Evolutionary conservation across 2,113 vertebrate species (phyloP).

Genomic region (Sarotherodon lohbergeri): DNA sequence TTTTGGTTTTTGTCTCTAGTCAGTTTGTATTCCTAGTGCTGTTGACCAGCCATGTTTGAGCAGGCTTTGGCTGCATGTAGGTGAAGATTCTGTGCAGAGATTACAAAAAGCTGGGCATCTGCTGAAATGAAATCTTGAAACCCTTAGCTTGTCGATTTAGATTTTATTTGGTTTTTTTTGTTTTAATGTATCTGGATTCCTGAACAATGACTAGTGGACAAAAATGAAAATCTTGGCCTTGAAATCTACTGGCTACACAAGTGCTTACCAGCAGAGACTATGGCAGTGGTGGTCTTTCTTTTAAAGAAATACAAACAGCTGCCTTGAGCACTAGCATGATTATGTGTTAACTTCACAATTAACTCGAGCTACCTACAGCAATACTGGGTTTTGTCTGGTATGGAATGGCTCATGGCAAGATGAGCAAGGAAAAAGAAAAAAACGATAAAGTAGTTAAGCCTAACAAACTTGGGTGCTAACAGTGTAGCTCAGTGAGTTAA

Average conservation of each 20-base stretch:
- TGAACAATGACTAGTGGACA: neutral
- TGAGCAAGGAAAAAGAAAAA: neutral
- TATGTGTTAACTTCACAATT: neutral
- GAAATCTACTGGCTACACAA: neutral
- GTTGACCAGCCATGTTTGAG: neutral
- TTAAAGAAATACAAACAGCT: neutral
- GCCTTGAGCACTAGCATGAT: neutral
- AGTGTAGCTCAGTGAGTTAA: neutral
- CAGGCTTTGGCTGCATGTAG: neutral
- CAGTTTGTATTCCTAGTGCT: neutral
- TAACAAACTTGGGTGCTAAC: neutral
- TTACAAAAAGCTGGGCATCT: neutral
- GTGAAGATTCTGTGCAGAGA: neutral
- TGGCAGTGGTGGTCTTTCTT: neutral
- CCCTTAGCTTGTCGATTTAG: neutral
- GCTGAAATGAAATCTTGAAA: neutral
- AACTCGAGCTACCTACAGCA: neutral
- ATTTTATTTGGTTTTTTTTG: neutral
- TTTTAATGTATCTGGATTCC: neutral
- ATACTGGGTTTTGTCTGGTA: neutral
- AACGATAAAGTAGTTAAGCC: neutral
- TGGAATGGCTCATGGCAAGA: neutral
- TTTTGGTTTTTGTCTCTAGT: neutral
- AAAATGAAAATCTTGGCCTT: neutral
- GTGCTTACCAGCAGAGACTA: neutral